phyloP scores from a whole-genome alignment of 1,140 invertebrate genomes.

The Berghia stephanieae region DNA sequence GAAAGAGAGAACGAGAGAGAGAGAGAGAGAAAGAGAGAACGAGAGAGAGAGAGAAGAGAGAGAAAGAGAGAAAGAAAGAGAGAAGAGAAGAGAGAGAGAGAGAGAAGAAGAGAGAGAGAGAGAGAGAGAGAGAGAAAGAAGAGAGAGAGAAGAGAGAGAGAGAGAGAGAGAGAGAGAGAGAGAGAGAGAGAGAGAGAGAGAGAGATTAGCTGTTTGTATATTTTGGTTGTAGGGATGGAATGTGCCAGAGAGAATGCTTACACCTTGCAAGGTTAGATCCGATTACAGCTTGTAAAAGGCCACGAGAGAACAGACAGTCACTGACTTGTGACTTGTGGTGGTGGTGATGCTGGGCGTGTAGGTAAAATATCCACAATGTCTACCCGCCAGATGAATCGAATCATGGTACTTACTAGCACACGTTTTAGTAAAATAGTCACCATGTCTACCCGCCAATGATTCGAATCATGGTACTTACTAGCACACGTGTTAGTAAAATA shows the following conservation, averaged over 20 bases:
- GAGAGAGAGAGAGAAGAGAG: constrained; percentile 17
- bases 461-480: no score
- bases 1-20: no score
- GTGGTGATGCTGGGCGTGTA: no score
- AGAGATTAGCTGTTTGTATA: neutral
- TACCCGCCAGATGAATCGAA: no score
- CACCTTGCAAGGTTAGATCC: neutral
- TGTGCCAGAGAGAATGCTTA: neutral
- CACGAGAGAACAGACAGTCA: neutral
- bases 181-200: constrained; percentile 11
- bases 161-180: constrained; percentile 10
- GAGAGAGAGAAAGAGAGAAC: no score
- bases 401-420: no score
- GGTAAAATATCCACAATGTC: no score
- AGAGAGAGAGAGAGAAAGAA: constrained; percentile 9
- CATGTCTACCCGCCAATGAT: no score
- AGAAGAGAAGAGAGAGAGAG: constrained; percentile 22
- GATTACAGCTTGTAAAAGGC: neutral
- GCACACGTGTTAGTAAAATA: no score
- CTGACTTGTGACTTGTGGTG: neutral
- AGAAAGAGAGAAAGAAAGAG: constrained; percentile 17
- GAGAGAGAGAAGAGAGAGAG: neutral
- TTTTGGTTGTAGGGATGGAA: neutral
- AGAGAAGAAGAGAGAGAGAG: constrained; percentile 18
- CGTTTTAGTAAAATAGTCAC: no score